Percentiles rank a stretch among this genome's conserved stretches.
phyloP scores from a whole-genome alignment of 2,113 vertebrate species.

The Gallinago media region DNA sequence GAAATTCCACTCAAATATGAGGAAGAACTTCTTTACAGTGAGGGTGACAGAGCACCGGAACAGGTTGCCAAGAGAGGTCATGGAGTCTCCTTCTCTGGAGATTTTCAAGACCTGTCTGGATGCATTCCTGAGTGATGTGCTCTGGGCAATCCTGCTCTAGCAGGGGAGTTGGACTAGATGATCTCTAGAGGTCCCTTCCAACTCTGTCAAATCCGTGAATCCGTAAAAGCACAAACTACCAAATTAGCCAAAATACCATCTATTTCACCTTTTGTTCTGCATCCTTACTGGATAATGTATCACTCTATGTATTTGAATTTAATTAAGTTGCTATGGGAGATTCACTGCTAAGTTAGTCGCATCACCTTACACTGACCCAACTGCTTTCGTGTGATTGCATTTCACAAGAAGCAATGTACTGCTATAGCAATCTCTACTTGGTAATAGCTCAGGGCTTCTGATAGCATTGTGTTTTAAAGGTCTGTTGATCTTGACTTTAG shows the following conservation, averaged over 20 bases:
- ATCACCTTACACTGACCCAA: constrained; percentile 34
- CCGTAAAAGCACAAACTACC: background rate
- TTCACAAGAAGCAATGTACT: constrained; percentile 19
- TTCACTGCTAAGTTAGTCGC: constrained; percentile 16
- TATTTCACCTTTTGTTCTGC: background rate
- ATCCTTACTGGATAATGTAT: background rate
- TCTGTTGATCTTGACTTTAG: background rate
- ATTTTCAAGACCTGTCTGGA: no score
- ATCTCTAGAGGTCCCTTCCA: no score
- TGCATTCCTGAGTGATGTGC: no score
- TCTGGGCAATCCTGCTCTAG: no score
- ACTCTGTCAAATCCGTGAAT: no score
- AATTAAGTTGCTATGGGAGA: constrained; percentile 57
- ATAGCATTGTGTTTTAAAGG: constrained; percentile 1
- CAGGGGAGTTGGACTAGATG: no score
- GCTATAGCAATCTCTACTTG: constrained; percentile 26
- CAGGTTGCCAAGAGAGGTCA: no score
- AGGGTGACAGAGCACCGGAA: no score
- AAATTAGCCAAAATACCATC: background rate
- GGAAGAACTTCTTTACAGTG: no score
- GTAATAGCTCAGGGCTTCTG: background rate
- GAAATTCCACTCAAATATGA: no score
- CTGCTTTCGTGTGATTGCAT: background rate
- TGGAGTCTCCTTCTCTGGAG: no score
- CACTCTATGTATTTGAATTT: background rate